Evolutionary conservation across 1,140 invertebrate species (phyloP).

Genomic region (Drosophila santomea): DNA sequence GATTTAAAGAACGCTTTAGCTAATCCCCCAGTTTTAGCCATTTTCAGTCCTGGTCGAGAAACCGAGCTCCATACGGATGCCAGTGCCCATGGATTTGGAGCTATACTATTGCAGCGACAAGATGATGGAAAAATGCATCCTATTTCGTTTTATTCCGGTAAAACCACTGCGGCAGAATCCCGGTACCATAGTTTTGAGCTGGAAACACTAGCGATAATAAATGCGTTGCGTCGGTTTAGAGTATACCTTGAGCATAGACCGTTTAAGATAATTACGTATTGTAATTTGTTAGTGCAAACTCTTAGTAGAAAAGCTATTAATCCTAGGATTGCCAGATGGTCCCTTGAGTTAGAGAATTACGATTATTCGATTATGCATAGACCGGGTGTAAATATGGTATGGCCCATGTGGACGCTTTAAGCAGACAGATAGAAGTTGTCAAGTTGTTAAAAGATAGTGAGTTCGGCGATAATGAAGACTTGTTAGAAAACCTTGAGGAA

Average conservation of each 20-base stretch:
- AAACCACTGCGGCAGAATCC: not conserved
- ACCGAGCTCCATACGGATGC: not conserved
- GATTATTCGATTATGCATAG: no score
- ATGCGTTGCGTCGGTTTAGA: no score
- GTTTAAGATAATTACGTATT: not conserved
- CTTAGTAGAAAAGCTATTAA: constrained; percentile 5
- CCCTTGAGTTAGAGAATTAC: no score
- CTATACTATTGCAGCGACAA: not conserved
- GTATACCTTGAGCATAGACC: not conserved
- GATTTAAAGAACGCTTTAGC: no score
- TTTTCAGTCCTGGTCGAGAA: not conserved
- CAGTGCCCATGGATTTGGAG: no score
- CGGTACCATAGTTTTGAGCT: not conserved
- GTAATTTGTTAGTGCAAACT: not conserved
- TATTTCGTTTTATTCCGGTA: not conserved
- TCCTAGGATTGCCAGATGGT: not conserved
- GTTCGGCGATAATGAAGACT: not conserved
- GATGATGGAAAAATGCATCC: not conserved
- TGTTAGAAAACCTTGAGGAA: not conserved
- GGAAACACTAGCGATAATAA: not conserved
- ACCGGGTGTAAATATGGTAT: no score
- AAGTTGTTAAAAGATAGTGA: not conserved
- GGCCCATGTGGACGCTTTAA: not conserved
- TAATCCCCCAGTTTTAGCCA: not conserved
- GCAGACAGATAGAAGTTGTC: constrained; percentile 2